Evolutionary conservation across 2,113 vertebrate species (phyloP).

Genomic region (Colinus virginianus): DNA sequence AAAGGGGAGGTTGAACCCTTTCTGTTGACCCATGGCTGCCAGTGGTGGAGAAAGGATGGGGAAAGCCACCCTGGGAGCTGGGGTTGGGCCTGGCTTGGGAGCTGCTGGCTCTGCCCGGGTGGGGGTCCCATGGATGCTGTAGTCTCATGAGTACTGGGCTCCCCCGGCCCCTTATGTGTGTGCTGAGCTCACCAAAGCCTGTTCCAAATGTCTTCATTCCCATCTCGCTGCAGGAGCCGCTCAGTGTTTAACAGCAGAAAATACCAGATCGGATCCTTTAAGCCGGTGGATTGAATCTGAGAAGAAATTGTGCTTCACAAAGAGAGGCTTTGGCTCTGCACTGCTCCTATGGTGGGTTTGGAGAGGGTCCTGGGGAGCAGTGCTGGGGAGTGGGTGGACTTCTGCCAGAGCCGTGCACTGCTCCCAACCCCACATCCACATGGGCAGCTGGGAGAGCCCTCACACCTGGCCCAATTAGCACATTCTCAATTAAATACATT

Average conservation of each 20-base stretch:
- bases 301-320: neutral
- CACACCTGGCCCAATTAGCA: neutral
- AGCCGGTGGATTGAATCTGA: neutral
- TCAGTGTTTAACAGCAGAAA: neutral
- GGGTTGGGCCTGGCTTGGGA: neutral
- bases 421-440: neutral
- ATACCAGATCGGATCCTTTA: neutral
- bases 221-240: neutral
- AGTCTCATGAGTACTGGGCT: neutral
- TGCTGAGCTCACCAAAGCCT: neutral
- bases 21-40: neutral
- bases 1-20: neutral
- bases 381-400: neutral
- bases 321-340: neutral
- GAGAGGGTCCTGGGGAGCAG: accelerated
- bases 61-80: neutral
- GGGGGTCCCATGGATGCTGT: too few relatives aligned
- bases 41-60: neutral
- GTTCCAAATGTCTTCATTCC: neutral
- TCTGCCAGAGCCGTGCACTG: neutral
- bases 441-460: neutral
- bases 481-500: neutral
- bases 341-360: neutral
- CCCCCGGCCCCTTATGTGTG: too few relatives aligned
- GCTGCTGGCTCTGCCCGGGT: neutral